A percentile compares a stretch with the other conserved stretches of the same genome.
phyloP scores from a whole-genome alignment of 2,797 vertebrate genomes.

The Adrianichthys oophorus region DNA sequence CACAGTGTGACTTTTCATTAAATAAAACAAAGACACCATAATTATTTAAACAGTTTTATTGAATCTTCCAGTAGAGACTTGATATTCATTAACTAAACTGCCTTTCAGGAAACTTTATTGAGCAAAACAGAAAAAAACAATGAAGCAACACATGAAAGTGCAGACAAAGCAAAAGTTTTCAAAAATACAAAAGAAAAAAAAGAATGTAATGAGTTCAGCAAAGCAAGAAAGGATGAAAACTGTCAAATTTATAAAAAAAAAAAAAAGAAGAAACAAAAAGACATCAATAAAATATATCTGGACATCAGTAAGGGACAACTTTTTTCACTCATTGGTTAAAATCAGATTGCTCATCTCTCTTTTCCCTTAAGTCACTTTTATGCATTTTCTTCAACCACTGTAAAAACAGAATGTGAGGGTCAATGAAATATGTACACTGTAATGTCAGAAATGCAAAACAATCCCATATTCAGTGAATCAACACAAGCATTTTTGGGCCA shows the following conservation, averaged over 20 bases:
- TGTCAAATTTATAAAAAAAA: constrained; percentile 62
- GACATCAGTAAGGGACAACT: constrained; percentile 60
- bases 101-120: constrained; percentile 84
- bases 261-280: constrained; percentile 26
- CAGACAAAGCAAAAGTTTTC: constrained; percentile 85
- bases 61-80: constrained; percentile 95
- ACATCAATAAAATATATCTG: too few relatives aligned
- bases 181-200: constrained; percentile 78
- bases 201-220: constrained; percentile 80
- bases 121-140: constrained; percentile 74
- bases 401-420: constrained; percentile 50
- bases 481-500: background rate
- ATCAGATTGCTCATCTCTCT: constrained; percentile 61
- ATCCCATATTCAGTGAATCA: background rate
- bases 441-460: constrained; percentile 4
- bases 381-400: constrained; percentile 58
- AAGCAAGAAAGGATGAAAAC: constrained; percentile 75
- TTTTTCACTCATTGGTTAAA: constrained; percentile 55
- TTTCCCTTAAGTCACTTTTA: constrained; percentile 57
- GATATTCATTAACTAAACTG: constrained; percentile 94
- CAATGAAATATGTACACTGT: constrained; percentile 47
- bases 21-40: constrained; percentile 26
- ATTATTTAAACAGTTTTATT: constrained; percentile 91
- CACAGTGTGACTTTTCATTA: constrained; percentile 6
- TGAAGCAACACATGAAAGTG: constrained; percentile 77